Conservation (phyloP, 53 echinoderm and acorn worm species). For the Actinopyga echinites region DNA sequence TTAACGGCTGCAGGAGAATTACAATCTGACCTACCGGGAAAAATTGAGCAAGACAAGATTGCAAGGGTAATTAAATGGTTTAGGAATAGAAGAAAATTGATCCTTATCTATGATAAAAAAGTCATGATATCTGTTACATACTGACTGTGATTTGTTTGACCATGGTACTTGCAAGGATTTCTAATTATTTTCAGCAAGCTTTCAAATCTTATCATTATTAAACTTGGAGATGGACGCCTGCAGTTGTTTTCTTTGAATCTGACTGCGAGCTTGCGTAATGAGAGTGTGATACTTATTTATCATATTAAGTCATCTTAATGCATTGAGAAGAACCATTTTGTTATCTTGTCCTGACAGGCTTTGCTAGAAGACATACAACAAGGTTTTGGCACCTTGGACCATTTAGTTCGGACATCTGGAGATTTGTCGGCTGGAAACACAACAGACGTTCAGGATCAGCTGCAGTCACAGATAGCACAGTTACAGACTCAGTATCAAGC, state of each 20-base stretch:
- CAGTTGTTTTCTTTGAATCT: too few species aligned
- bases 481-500: conserved; percentile 18
- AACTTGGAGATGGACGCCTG: too few species aligned
- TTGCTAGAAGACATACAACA: conserved; percentile 13
- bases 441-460: conserved; percentile 19
- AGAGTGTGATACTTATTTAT: too few species aligned
- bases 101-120: neutral
- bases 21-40: conserved; percentile 7
- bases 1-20: conserved; percentile 8
- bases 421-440: conserved; percentile 15
- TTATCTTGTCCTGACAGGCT: neutral
- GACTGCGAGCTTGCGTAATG: too few species aligned
- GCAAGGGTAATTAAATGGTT: conserved; percentile 1
- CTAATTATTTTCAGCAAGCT: too few species aligned
- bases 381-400: neutral
- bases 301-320: too few species aligned
- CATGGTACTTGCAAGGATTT: too few species aligned
- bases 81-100: neutral
- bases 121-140: too few species aligned
- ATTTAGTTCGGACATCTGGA: neutral
- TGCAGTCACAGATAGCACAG: neutral
- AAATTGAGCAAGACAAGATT: conserved; percentile 13
- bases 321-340: neutral
- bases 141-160: too few species aligned
- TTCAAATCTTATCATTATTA: too few species aligned